Evolutionary conservation across 2,888 invertebrate genomes (phyloP).

Genomic region (Creontiades dilutus): DNA sequence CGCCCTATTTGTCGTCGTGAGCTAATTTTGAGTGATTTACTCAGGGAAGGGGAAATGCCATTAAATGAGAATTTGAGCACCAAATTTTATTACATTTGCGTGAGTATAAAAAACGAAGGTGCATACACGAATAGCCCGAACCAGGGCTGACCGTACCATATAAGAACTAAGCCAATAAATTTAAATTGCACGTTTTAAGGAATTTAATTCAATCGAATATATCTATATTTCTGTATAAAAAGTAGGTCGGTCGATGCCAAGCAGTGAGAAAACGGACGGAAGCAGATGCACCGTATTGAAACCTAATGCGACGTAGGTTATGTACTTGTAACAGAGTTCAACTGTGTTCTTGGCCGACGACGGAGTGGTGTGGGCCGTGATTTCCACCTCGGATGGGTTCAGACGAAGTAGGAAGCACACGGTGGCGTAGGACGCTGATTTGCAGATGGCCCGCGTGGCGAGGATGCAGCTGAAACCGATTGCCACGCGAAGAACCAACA

Average conservation of each 20-base stretch:
- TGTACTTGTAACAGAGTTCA: slow-evolving; percentile 90
- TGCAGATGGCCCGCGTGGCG: slow-evolving; percentile 84
- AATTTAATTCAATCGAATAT: neutral
- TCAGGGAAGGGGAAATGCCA: no score
- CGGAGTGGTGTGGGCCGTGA: slow-evolving; percentile 57
- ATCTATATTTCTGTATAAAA: slow-evolving; percentile 90
- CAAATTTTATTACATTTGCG: slow-evolving; percentile 8
- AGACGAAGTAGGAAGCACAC: slow-evolving; percentile 85
- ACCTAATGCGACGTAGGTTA: slow-evolving; percentile 89
- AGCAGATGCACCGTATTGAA: slow-evolving; percentile 87
- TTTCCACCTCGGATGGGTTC: slow-evolving; percentile 81
- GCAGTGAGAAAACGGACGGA: slow-evolving; percentile 87
- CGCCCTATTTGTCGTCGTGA: no score
- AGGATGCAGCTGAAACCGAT: slow-evolving; percentile 88
- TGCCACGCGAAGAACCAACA: slow-evolving; percentile 83
- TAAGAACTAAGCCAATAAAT: neutral
- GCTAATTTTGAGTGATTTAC: no score
- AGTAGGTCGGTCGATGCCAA: slow-evolving; percentile 89
- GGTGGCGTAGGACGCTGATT: slow-evolving; percentile 85
- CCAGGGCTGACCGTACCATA: no score
- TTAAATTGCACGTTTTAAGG: slow-evolving; percentile 32
- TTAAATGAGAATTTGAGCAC: neutral
- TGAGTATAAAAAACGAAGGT: slow-evolving; percentile 1
- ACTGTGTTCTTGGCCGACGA: slow-evolving; percentile 82
- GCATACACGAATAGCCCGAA: neutral